Conservation (phyloP, 2,888 invertebrate genomes). For the Eristalis arbustorum region DNA sequence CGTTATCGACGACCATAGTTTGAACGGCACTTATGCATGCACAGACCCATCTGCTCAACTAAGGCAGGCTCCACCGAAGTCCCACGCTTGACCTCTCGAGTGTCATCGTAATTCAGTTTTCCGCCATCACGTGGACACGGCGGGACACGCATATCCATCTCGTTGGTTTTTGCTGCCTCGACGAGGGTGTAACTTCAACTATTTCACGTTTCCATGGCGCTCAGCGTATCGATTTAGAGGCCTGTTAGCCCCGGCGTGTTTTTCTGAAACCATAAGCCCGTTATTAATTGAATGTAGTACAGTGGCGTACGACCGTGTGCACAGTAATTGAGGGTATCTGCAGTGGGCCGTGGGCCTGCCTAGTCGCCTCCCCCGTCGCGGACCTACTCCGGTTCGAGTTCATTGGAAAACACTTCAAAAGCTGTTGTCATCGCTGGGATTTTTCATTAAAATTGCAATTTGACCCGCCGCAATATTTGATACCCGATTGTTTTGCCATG, state of each 20-base stretch:
- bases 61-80: neutral
- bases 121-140: neutral
- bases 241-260: neutral
- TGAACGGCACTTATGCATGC: neutral
- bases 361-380: neutral
- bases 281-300: conserved; percentile 41
- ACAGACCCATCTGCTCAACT: too few relatives aligned
- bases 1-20: neutral
- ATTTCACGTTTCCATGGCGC: neutral
- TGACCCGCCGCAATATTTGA: conserved; percentile 62
- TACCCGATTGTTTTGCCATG: conserved; percentile 38
- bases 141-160: neutral
- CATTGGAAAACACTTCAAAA: conserved; percentile 48
- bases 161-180: neutral
- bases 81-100: neutral
- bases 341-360: neutral
- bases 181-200: neutral
- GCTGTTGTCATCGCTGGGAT: conserved; percentile 52
- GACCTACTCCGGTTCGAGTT: conserved; percentile 28
- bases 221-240: conserved; percentile 3
- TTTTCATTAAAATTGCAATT: conserved; percentile 66
- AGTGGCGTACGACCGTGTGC: neutral
- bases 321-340: conserved; percentile 42
- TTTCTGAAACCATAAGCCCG: conserved; percentile 8
- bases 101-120: neutral